These are phyloP conservation scores for Sterrhoptilus dennistouni DNA, from an alignment of 2,113 vertebrate genomes.

Conservation along the genomic window DNA sequence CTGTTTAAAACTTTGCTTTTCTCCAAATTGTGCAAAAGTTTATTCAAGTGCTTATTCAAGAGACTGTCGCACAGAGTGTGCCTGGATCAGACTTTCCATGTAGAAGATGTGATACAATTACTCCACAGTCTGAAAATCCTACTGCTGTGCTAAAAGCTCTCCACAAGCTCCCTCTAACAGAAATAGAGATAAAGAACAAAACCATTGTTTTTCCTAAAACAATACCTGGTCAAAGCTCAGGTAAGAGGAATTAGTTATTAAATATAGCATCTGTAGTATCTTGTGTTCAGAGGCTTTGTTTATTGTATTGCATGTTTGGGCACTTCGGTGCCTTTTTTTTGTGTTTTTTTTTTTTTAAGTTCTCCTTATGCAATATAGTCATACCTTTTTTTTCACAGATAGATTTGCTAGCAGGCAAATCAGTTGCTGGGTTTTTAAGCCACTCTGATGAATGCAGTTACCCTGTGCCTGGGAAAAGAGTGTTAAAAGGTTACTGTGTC, in stretches of 20 bases:
- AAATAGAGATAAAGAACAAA: slow-evolving; percentile 83
- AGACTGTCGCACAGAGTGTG: slow-evolving; percentile 66
- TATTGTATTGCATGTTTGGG: background rate
- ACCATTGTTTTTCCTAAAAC: slow-evolving; percentile 84
- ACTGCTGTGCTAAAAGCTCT: slow-evolving; percentile 59
- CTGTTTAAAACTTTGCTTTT: background rate
- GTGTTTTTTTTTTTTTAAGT: background rate
- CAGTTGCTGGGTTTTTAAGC: background rate
- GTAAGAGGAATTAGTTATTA: slow-evolving; percentile 60
- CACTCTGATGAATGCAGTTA: background rate
- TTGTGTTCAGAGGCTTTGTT: background rate
- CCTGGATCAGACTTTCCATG: slow-evolving; percentile 54
- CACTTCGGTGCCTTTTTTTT: background rate
- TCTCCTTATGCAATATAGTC: background rate
- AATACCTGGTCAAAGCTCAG: slow-evolving; percentile 82
- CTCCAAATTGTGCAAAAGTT: slow-evolving; percentile 71
- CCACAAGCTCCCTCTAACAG: slow-evolving; percentile 39
- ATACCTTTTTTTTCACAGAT: background rate
- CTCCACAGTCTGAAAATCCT: slow-evolving; percentile 71
- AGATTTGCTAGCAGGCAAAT: background rate
- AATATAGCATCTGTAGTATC: background rate
- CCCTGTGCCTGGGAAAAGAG: background rate
- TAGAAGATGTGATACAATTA: slow-evolving; percentile 43
- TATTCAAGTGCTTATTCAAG: slow-evolving; percentile 87
- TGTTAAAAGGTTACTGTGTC: background rate